These are phyloP conservation scores for Psittacula cyanocephala DNA, from an alignment of 2,113 vertebrate genomes.

Conservation along the genomic window DNA sequence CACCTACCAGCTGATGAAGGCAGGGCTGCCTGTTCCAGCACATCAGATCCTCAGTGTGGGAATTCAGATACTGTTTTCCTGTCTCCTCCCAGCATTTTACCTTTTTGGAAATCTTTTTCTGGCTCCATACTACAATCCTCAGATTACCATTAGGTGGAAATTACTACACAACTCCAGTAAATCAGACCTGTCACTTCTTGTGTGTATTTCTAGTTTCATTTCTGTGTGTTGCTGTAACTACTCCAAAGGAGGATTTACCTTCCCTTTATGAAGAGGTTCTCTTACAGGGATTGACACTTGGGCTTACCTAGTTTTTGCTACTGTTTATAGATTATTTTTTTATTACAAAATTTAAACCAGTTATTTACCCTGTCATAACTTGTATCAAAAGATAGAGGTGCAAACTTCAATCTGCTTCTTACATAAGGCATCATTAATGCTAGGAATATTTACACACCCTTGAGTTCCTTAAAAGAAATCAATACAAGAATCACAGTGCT, in stretches of 20 bases:
- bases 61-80: not conserved
- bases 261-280: not conserved
- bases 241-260: not conserved
- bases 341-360: not conserved
- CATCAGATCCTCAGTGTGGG: not conserved
- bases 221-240: not conserved
- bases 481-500: not conserved
- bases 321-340: conserved; percentile 3
- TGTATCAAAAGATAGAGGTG: not conserved
- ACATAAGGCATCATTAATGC: not conserved
- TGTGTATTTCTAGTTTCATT: conserved; percentile 22
- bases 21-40: rapidly evolving
- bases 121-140: not conserved
- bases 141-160: not conserved
- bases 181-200: not conserved
- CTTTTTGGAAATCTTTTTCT: not conserved
- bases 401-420: not conserved
- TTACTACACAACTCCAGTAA: conserved; percentile 23
- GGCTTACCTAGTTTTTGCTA: conserved; percentile 33
- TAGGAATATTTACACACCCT: not conserved
- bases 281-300: not conserved
- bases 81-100: not conserved
- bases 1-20: not conserved
- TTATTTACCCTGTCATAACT: not conserved
- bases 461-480: not conserved